A percentile compares a stretch with the other conserved stretches of the same genome.
These are phyloP conservation scores for Rhineura floridana DNA, from an alignment of 2,113 vertebrate genomes.

Conservation along the genomic window DNA sequence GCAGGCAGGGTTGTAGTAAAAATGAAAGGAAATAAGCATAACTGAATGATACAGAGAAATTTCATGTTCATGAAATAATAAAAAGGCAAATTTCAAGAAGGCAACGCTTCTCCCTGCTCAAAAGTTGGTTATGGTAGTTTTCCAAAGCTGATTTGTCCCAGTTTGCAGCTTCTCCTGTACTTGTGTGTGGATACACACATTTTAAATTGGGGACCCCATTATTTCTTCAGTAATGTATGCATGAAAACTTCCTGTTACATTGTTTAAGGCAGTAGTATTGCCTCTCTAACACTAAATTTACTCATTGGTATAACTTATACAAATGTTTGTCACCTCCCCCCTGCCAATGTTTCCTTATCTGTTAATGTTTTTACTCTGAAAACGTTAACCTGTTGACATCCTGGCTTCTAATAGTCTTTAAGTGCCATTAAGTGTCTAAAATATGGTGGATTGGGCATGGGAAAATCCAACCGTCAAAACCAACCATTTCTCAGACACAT, in stretches of 20 bases:
- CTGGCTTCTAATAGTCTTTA: conserved; percentile 54
- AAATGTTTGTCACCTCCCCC: conserved; percentile 50
- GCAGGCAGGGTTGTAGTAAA: conserved; percentile 18
- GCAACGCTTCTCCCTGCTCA: neutral
- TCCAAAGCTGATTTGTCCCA: conserved; percentile 5
- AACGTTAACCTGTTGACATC: conserved; percentile 63
- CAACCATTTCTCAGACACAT: conserved; percentile 31
- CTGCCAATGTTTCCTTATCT: conserved; percentile 43
- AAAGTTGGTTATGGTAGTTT: conserved; percentile 5
- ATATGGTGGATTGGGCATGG: conserved; percentile 34
- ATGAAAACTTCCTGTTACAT: conserved; percentile 30
- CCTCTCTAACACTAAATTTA: conserved; percentile 52
- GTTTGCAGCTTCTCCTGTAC: neutral
- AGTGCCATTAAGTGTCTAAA: conserved; percentile 64
- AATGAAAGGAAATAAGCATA: conserved; percentile 18
- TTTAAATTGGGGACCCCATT: conserved; percentile 63
- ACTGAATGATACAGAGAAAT: conserved; percentile 33
- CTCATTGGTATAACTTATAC: conserved; percentile 41
- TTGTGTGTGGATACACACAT: too few species aligned
- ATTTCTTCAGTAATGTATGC: conserved; percentile 48
- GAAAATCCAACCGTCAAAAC: conserved; percentile 39
- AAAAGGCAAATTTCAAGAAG: conserved; percentile 37
- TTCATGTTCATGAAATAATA: conserved; percentile 8
- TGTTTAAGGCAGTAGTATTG: conserved; percentile 44
- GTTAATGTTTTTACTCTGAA: conserved; percentile 54